These are phyloP conservation scores for Drosophila histrio DNA, from an alignment of 2,888 invertebrate species.

Conservation along the genomic window DNA sequence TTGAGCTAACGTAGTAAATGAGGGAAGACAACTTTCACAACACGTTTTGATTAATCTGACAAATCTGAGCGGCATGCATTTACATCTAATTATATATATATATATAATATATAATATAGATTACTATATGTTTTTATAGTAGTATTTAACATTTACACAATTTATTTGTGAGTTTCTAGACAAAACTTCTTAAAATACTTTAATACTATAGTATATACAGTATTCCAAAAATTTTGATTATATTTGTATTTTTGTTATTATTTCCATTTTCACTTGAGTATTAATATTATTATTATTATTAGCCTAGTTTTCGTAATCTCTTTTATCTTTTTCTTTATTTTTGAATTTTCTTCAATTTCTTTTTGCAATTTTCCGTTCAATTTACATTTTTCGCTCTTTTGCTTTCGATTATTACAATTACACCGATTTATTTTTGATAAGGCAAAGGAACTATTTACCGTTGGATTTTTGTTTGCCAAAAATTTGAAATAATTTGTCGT, in stretches of 20 bases:
- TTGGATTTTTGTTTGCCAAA: slow-evolving; percentile 81
- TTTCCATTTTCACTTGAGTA: background rate
- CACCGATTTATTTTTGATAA: slow-evolving; percentile 58
- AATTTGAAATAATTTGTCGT: slow-evolving; percentile 63
- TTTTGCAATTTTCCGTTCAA: slow-evolving; percentile 12
- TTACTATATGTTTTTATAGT: slow-evolving; percentile 1
- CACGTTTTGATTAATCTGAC: slow-evolving; percentile 74
- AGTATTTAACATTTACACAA: slow-evolving; percentile 58
- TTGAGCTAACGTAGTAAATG: slow-evolving; percentile 57
- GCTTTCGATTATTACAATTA: slow-evolving; percentile 43
- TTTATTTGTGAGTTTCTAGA: slow-evolving; percentile 39
- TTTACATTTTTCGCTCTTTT: slow-evolving; percentile 43
- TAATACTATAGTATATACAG: slow-evolving; percentile 42
- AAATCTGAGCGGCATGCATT: slow-evolving; percentile 63
- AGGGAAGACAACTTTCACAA: slow-evolving; percentile 80
- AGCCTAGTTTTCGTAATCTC: slow-evolving; percentile 11
- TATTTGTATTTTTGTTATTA: background rate
- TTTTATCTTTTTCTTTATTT: background rate
- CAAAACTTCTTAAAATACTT: slow-evolving; percentile 32
- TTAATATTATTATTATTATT: slow-evolving; percentile 13
- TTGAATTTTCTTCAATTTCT: background rate
- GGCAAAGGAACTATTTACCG: slow-evolving; percentile 83
- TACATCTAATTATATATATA: slow-evolving; percentile 44
- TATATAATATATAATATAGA: slow-evolving; percentile 21
- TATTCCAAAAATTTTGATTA: slow-evolving; percentile 34